These are phyloP conservation scores for Cancer borealis DNA, from an alignment of 2,888 invertebrate species.

Conservation along the genomic window DNA sequence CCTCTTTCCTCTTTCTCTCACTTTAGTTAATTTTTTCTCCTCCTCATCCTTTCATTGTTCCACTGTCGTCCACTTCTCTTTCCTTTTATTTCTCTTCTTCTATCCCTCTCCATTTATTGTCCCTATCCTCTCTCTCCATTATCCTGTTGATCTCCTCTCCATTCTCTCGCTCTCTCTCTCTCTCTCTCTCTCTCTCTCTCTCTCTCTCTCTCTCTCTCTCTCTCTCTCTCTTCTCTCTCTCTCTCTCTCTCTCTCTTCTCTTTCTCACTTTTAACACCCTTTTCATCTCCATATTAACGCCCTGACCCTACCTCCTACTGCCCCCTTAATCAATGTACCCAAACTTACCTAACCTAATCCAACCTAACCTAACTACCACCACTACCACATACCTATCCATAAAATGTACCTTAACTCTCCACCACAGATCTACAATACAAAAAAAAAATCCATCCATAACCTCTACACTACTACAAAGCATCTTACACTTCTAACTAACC, in stretches of 20 bases:
- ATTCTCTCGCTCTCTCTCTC: constrained; percentile 41
- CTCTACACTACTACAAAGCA: no score
- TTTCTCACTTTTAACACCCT: neutral
- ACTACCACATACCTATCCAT: no score
- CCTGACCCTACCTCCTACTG: no score
- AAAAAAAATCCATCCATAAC: no score
- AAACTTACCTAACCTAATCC: neutral
- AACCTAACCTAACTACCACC: no score
- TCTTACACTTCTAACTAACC: no score
- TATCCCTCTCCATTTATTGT: neutral
- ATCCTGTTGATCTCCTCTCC: neutral
- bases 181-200: neutral
- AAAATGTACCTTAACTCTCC: no score
- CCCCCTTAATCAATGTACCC: neutral
- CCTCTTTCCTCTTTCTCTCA: neutral
- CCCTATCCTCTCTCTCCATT: neutral
- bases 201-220: neutral
- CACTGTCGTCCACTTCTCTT: neutral
- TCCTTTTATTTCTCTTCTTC: neutral
- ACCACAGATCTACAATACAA: no score
- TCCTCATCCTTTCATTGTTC: neutral
- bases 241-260: neutral
- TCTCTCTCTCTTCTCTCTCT: constrained; percentile 23
- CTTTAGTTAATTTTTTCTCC: neutral
- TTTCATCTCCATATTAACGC: no score